Evolutionary conservation across 2,888 invertebrate genomes (phyloP).

Genomic region (Dermolepida albohirtum): DNA sequence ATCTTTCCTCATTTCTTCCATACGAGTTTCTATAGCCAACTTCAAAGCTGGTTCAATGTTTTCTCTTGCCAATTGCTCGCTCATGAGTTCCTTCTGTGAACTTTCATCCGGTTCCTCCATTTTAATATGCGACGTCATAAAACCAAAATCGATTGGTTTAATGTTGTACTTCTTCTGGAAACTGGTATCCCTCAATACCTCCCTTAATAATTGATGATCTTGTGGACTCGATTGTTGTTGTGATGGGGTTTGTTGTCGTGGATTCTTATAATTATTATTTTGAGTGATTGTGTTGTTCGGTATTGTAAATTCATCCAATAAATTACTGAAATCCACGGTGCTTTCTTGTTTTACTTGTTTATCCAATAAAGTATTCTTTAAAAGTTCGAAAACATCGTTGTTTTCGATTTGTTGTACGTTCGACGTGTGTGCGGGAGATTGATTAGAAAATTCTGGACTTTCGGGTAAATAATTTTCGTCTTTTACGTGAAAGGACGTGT

Average conservation of each 20-base stretch:
- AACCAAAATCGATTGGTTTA: conserved; percentile 78
- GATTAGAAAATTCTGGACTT: conserved; percentile 20
- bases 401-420: conserved; percentile 63
- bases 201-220: conserved; percentile 82
- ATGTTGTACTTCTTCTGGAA: conserved; percentile 88
- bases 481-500: conserved; percentile 66
- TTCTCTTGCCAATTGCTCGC: conserved; percentile 73
- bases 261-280: conserved; percentile 19
- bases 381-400: conserved; percentile 55
- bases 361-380: conserved; percentile 56
- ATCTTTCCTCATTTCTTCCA: conserved; percentile 85
- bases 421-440: conserved; percentile 64
- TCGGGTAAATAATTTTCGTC: conserved; percentile 57
- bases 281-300: background rate
- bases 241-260: conserved; percentile 13
- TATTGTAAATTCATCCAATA: conserved; percentile 64
- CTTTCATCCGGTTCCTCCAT: conserved; percentile 75
- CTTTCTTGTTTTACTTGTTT: conserved; percentile 67
- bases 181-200: conserved; percentile 85
- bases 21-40: conserved; percentile 72
- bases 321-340: conserved; percentile 73
- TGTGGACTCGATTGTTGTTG: conserved; percentile 56
- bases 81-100: conserved; percentile 60
- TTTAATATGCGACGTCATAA: conserved; percentile 69
- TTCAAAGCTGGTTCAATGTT: conserved; percentile 86